phyloP scores from a whole-genome alignment of 2,113 vertebrate species.

The Corythaixoides concolor region DNA sequence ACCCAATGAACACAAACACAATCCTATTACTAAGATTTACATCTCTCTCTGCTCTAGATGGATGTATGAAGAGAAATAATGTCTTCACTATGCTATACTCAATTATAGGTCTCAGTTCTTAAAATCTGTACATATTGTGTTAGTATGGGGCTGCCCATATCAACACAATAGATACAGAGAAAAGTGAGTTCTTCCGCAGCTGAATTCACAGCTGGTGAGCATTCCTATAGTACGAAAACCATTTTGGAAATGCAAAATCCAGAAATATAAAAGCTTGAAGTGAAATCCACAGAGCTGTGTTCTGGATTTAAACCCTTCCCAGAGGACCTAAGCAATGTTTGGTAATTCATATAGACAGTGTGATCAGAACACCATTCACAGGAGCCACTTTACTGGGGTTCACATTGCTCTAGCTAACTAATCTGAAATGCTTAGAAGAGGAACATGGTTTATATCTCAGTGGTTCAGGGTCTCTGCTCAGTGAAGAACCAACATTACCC shows the following conservation, averaged over 20 bases:
- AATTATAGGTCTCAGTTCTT: not conserved
- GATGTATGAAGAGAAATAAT: not conserved
- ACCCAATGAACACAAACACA: not conserved
- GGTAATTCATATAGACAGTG: not conserved
- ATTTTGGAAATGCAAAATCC: not conserved
- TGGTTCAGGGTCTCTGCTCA: not conserved
- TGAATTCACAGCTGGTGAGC: not conserved
- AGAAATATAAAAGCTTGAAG: not conserved
- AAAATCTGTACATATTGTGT: not conserved
- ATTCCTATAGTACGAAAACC: not conserved
- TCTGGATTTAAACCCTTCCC: not conserved
- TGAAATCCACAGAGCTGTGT: not conserved
- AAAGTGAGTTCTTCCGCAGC: not conserved
- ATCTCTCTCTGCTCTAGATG: not conserved
- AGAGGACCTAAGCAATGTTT: not conserved
- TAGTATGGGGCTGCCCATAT: not conserved
- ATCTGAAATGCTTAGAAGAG: not conserved
- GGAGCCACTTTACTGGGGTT: not conserved
- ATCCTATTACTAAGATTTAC: not conserved
- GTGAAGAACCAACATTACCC: not conserved
- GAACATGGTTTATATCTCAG: not conserved
- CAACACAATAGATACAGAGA: not conserved
- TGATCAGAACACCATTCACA: not conserved
- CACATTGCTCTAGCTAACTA: not conserved
- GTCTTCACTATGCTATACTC: not conserved